Base-by-base conservation (phyloP, 2,797 vertebrate species). In the Rhinella marina region DNA sequence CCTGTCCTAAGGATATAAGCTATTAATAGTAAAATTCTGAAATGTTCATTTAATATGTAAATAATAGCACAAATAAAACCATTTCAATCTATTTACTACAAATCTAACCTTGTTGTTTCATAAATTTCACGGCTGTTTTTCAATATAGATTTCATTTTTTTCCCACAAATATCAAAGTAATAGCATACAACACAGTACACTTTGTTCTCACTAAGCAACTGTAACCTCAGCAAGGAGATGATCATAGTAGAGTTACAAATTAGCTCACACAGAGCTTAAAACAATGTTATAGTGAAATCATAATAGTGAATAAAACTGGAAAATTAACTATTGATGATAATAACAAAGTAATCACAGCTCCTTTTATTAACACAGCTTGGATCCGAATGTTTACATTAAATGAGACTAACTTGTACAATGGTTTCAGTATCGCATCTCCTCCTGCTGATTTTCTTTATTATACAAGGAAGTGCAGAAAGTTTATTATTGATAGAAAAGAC, bases 311-410 rank as follows among this genome's bases (percentile, higher is more conserved):
- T 78, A 72, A 86, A 85, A 80, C 70, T 21, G 12, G 13, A 64
- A 59, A 86, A 86, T 80, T 25, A 80, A 68, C 62, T 77, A 80
- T 54, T 80, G 50, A 66, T 54, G 76, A 80, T 75, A 57, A 48
- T 54, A 57, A 29, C 48, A 86, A 85, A 62, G 27, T 85, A 85
- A 86, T 79, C 76, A 70, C 62, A 68, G 48, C 23, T 80, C 23
- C 48, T 23, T 81, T 81, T 70, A 86, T 86, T 86, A 81, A 52
- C 50, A 41, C 32, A 68, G 64, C 48, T 82, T 82, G 80, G 41
- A 66, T 82, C 23, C 62, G 70, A 25, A 70, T 82, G 62, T 54
- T 83, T 57, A 27, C 25, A 56, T 70, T 70, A 56, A 72, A 70
- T 56, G 27, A 56, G 50, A 16, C 25, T 70, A 56, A 72, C 48